Conservation (phyloP, 1,140 invertebrate genomes). For the Bombus polaris region DNA sequence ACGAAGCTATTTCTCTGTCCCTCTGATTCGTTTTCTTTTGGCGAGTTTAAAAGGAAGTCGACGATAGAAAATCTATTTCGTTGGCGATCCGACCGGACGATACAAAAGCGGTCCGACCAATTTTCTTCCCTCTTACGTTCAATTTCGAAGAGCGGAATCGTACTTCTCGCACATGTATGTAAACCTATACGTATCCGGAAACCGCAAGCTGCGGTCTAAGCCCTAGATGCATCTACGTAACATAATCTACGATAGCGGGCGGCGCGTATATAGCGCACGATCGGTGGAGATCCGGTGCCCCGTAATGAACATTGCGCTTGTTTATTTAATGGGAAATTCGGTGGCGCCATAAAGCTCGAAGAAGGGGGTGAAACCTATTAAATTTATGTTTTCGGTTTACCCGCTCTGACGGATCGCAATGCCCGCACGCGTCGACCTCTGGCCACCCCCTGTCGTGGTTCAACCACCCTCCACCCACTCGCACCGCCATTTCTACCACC, state of each 20-base stretch:
- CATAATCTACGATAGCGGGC: slow-evolving; percentile 62
- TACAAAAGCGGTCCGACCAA: not conserved
- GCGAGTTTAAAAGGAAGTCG: not conserved
- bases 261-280: slow-evolving; percentile 50
- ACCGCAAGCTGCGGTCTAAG: slow-evolving; percentile 78
- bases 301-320: slow-evolving; percentile 82
- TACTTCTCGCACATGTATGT: slow-evolving; percentile 16
- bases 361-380: slow-evolving; percentile 81
- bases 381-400: slow-evolving; percentile 83
- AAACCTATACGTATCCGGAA: slow-evolving; percentile 44
- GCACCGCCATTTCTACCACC: slow-evolving; percentile 63
- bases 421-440: slow-evolving; percentile 71
- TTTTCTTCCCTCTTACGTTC: slow-evolving; percentile 41
- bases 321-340: slow-evolving; percentile 83
- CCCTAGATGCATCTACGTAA: slow-evolving; percentile 70
- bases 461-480: slow-evolving; percentile 41
- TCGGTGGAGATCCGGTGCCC: slow-evolving; percentile 64
- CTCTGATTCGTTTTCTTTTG: not conserved
- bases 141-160: slow-evolving; percentile 20
- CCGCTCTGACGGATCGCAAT: slow-evolving; percentile 82
- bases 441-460: slow-evolving; percentile 52
- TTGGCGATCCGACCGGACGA: not conserved
- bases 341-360: slow-evolving; percentile 81
- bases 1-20: not conserved
- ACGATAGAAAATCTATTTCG: not conserved